A percentile compares a stretch with the other conserved stretches of the same genome.
Conservation (phyloP, 2,113 vertebrate species). For the Apaloderma vittatum region DNA sequence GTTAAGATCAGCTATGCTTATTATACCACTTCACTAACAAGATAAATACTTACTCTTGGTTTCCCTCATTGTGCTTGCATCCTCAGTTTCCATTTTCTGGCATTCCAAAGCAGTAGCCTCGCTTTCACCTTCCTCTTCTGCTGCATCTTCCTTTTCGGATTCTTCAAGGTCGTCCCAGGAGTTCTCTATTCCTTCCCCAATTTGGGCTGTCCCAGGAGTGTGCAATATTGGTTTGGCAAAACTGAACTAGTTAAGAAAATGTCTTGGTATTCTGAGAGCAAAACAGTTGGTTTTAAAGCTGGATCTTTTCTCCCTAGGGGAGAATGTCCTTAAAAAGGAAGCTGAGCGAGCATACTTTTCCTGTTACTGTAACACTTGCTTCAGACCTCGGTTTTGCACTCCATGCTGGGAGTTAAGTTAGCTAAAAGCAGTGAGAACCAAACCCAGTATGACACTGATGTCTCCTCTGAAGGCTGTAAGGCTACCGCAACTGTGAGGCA, state of each 20-base stretch:
- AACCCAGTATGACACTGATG: rapidly evolving
- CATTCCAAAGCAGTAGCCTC: conserved; percentile 55
- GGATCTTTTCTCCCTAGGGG: background rate
- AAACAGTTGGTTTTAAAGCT: background rate
- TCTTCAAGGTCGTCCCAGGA: conserved; percentile 91
- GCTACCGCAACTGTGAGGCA: background rate
- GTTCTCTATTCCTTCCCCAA: conserved; percentile 88
- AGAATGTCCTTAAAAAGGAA: background rate
- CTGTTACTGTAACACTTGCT: background rate
- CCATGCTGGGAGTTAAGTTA: background rate
- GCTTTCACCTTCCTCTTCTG: conserved; percentile 54
- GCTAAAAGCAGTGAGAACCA: background rate
- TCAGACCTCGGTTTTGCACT: background rate
- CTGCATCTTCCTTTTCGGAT: conserved; percentile 77
- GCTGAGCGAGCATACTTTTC: background rate
- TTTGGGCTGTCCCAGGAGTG: conserved; percentile 89
- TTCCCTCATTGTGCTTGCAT: background rate
- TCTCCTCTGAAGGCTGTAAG: background rate
- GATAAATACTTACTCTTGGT: background rate
- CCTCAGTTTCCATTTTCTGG: conserved; percentile 54
- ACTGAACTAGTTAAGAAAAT: conserved; percentile 84
- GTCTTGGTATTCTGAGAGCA: background rate
- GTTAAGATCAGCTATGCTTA: no score
- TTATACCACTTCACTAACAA: background rate
- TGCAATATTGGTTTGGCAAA: conserved; percentile 83